These are phyloP conservation scores for Pelecanoides urinatrix DNA, from an alignment of 2,113 vertebrate genomes.

Conservation along the genomic window DNA sequence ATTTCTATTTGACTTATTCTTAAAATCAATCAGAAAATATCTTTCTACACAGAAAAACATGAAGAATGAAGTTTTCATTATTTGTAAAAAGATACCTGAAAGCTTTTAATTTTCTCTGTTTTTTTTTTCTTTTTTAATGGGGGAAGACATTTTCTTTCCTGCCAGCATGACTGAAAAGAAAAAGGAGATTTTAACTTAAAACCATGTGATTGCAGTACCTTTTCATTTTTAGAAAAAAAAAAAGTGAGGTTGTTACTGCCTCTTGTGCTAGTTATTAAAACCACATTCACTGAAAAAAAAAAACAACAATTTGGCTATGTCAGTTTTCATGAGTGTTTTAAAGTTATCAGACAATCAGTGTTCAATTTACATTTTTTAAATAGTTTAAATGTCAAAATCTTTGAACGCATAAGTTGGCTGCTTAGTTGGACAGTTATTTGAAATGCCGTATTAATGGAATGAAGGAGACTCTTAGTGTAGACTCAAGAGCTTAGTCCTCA, in stretches of 20 bases:
- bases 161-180: neutral
- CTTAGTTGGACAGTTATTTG: neutral
- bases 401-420: fast-evolving
- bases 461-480: neutral
- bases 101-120: neutral
- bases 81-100: neutral
- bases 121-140: neutral
- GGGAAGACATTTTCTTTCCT: neutral
- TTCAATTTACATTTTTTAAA: neutral
- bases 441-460: neutral
- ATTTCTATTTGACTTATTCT: neutral
- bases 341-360: neutral
- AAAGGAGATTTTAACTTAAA: neutral
- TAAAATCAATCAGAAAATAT: neutral
- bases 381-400: neutral
- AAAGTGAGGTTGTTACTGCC: neutral
- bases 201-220: neutral
- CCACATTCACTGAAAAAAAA: neutral
- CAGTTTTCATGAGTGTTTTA: neutral
- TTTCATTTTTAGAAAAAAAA: neutral
- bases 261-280: neutral
- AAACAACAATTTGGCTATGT: neutral
- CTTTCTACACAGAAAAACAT: neutral
- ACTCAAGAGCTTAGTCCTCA: neutral
- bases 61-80: neutral